Base-by-base conservation (phyloP, 2,797 vertebrate species). In the Notolabrus celidotus region DNA sequence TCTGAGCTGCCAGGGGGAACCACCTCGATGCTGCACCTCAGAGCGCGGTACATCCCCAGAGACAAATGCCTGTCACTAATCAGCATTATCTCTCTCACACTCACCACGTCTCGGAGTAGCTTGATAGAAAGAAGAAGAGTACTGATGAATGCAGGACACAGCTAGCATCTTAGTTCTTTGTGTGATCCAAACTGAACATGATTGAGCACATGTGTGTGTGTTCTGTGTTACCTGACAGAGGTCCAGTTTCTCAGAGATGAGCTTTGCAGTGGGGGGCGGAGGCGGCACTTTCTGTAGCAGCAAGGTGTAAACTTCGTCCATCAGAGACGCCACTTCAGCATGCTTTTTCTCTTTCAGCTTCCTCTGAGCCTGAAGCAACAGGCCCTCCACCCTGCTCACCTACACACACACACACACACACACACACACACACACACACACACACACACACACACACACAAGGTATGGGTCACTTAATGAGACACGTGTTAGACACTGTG, bases 21-120 rank as follows among this genome's bases (percentile, higher is more conserved):
- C 0, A 63, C 42, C 58, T 97, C 94, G 42, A 95, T 89, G 82
- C 93, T 93, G 90, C 96, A 97, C 66, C 93, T 92, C 72, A 97
- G 90, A 36, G 96, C 94, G 29, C 79, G 90, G 85, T 95, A 96
- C 83, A 96, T 96, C 46, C 95, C 95, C 88, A 96, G 55, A 53
- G n/a, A n/a, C n/a, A n/a, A n/a, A n/a, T n/a, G n/a, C n/a, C n/a
- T n/a, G n/a, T n/a, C n/a, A n/a, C n/a, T n/a, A n/a, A n/a, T 86
- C 60, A 92, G 80, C 17, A 90, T 95, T 59, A 90, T 91, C 92
- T 97, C 96, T 55, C 71, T 93, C 77, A 95, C 86, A 38, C 92
- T 95, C 82, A 96, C 72, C 74, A 95, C 88, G 66, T 97, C 96
- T 84, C 94, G 91, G 67, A 97, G 94, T 42, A 97, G 72, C 96